Conservation (phyloP, 2,113 vertebrate species). For the Malaclemys terrapin region DNA sequence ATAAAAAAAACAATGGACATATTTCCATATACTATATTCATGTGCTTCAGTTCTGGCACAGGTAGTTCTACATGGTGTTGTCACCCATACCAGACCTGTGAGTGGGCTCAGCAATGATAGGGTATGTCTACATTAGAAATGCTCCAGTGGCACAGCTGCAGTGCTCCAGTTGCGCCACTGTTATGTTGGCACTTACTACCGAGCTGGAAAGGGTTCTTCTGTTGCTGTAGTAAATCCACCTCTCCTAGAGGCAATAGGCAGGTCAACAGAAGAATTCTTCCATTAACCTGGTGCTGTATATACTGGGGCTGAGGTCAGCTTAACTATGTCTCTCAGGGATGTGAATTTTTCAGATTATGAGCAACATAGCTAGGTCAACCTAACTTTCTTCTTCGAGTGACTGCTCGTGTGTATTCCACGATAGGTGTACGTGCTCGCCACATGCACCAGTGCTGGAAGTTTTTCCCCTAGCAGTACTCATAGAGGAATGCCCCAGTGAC, state of each 20-base stretch:
- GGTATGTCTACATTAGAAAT: background rate
- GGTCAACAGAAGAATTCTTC: background rate
- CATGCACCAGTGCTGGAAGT: too few species aligned
- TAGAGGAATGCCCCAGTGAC: too few species aligned
- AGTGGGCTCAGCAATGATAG: background rate
- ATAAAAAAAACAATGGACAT: background rate
- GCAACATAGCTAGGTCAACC: background rate
- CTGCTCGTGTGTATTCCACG: too few species aligned
- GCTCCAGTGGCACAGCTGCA: too few species aligned
- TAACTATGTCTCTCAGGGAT: background rate
- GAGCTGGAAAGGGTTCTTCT: background rate
- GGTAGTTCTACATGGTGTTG: background rate
- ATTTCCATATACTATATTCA: conserved; percentile 13
- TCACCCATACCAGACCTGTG: background rate
- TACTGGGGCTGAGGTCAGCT: background rate
- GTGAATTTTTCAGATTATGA: background rate
- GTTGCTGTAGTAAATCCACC: background rate
- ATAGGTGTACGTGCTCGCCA: too few species aligned
- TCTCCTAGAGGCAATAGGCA: background rate
- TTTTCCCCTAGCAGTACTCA: too few species aligned
- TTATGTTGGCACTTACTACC: background rate
- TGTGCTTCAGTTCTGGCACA: background rate
- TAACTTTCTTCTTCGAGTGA: too few species aligned
- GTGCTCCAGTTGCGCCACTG: too few species aligned
- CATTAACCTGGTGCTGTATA: background rate